Evolutionary conservation across 2,797 vertebrate genomes (phyloP).

Genomic region (Alectoris magna): DNA sequence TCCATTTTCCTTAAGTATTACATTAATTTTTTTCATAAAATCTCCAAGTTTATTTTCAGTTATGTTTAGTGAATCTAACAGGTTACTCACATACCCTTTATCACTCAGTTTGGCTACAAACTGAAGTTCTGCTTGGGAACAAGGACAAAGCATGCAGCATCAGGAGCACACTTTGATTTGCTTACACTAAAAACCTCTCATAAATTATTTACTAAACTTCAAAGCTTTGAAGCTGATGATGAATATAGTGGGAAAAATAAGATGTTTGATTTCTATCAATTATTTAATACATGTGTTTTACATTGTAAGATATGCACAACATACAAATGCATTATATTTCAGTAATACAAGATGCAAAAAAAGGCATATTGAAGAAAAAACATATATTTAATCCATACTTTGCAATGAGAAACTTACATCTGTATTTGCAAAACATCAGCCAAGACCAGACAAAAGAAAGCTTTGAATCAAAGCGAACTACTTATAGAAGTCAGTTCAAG

Average conservation of each 20-base stretch:
- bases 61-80: not conserved
- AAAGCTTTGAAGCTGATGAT: constrained; percentile 78
- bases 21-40: not conserved
- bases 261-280: constrained; percentile 81
- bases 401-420: not conserved
- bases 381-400: not conserved
- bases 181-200: constrained; percentile 75
- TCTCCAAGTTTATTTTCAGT: not conserved
- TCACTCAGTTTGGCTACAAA: constrained; percentile 32
- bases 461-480: constrained; percentile 49
- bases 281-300: constrained; percentile 78
- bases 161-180: constrained; percentile 75
- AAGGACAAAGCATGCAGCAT: constrained; percentile 72
- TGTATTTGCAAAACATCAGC: constrained; percentile 37
- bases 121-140: constrained; percentile 69
- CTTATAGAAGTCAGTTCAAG: not conserved
- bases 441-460: constrained; percentile 37
- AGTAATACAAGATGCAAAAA: not conserved
- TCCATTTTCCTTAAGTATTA: not conserved
- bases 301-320: constrained; percentile 70
- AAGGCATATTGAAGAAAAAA: not conserved
- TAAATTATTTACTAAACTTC: constrained; percentile 82
- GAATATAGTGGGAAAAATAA: constrained; percentile 71
- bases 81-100: constrained; percentile 13
- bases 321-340: constrained; percentile 67